phyloP scores from a whole-genome alignment of 2,797 vertebrate species.

The Sebastes hubbsi region DNA sequence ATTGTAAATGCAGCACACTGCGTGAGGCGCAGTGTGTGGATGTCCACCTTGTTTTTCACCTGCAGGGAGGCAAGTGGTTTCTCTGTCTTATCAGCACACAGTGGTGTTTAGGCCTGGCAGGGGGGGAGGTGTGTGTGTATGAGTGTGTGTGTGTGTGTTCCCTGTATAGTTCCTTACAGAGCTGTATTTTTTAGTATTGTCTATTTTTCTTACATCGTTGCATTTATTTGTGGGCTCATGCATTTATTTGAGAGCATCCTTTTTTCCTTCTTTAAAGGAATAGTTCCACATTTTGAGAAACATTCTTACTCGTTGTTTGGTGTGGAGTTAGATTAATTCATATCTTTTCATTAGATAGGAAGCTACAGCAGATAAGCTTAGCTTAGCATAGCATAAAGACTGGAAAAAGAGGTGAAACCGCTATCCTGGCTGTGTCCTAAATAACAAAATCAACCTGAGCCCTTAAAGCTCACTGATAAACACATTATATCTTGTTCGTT shows the following conservation, averaged over 20 bases:
- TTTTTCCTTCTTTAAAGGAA: not conserved
- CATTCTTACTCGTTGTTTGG: not conserved
- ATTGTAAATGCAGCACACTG: constrained; percentile 49
- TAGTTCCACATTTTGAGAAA: not conserved
- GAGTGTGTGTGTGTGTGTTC: not conserved
- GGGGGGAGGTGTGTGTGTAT: not conserved
- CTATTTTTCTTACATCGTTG: not conserved
- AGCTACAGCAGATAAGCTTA: not conserved
- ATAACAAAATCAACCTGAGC: not conserved
- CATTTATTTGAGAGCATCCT: not conserved
- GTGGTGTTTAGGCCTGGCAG: constrained; percentile 49
- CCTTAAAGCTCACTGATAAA: not conserved
- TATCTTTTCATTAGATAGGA: not conserved
- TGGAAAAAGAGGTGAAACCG: not conserved
- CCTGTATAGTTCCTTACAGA: not conserved
- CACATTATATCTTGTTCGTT: not conserved
- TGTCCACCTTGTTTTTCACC: constrained; percentile 60
- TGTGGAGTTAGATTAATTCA: not conserved
- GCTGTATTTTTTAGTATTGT: not conserved
- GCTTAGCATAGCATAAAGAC: not conserved
- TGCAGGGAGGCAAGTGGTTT: constrained; percentile 49
- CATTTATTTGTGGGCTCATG: not conserved
- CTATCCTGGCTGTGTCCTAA: too few relatives aligned
- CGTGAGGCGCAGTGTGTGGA: constrained; percentile 32
- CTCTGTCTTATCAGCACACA: constrained; percentile 61